These are phyloP conservation scores for Drosophila pseudoananassae DNA, from an alignment of 1,140 invertebrate species.

Conservation along the genomic window DNA sequence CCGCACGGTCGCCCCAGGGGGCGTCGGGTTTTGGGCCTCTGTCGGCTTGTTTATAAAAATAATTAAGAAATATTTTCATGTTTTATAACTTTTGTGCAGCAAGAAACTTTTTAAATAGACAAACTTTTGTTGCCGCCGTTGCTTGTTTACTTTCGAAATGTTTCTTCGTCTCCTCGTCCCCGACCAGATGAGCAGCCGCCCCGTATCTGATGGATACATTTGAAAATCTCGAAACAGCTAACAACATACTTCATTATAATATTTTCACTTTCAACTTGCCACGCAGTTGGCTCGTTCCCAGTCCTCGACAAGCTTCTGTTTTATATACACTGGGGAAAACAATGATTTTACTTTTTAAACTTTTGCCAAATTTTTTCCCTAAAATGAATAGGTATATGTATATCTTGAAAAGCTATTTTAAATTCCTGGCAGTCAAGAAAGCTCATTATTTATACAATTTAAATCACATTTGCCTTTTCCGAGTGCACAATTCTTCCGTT, in stretches of 20 bases:
- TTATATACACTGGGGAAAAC: background rate
- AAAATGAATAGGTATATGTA: no score
- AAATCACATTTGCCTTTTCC: background rate
- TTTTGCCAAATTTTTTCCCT: no score
- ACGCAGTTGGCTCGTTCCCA: conserved; percentile 24
- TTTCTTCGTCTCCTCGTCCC: conserved; percentile 19
- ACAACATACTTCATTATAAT: conserved; percentile 83
- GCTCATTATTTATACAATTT: background rate
- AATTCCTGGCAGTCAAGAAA: no score
- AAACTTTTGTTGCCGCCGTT: conserved; percentile 71
- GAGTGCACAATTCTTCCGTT: conserved; percentile 10
- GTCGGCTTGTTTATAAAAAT: conserved; percentile 76
- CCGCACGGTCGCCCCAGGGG: conserved; percentile 18
- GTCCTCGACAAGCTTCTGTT: background rate
- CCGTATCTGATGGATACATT: conserved; percentile 72
- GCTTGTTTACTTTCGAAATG: conserved; percentile 80
- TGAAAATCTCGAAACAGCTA: conserved; percentile 79
- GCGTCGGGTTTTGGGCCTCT: conserved; percentile 2
- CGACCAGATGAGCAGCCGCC: background rate
- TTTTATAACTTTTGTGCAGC: conserved; percentile 81
- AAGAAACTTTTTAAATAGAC: conserved; percentile 80
- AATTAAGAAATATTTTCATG: conserved; percentile 83
- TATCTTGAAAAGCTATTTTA: no score
- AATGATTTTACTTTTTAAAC: background rate
- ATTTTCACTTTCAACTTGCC: conserved; percentile 80